Percentiles rank a stretch among this genome's conserved stretches.
Conservation (phyloP, 2,113 vertebrate species). For the Colistium nudipinnis region DNA sequence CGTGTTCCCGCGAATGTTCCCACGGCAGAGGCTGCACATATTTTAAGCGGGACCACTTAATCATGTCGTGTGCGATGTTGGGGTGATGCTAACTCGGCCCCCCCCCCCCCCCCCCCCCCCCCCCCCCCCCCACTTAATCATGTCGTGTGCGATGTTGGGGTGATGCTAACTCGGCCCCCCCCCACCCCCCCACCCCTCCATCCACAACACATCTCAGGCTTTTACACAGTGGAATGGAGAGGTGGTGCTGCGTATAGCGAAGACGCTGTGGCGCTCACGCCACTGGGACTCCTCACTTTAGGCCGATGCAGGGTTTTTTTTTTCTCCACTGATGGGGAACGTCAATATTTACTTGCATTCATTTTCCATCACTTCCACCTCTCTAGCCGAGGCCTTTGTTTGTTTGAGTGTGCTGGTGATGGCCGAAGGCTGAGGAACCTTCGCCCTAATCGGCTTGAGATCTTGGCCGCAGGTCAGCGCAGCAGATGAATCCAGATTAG, state of each 20-base stretch:
- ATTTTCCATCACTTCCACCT: neutral
- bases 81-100: conserved; percentile 7
- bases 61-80: conserved; percentile 35
- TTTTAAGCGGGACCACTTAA: conserved; percentile 46
- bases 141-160: conserved; percentile 32
- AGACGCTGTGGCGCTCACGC: neutral
- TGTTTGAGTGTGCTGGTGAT: conserved; percentile 33
- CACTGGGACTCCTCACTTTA: neutral
- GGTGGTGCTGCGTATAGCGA: conserved; percentile 2
- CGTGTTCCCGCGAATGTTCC: conserved; percentile 39
- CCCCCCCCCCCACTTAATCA: conserved; percentile 45
- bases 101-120: too few species aligned
- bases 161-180: conserved; percentile 5
- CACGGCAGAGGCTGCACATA: conserved; percentile 45
- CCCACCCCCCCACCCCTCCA: too few species aligned
- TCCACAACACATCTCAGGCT: neutral
- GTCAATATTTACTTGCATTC: conserved; percentile 21
- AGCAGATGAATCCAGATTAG: conserved; percentile 85
- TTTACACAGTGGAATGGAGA: conserved; percentile 10
- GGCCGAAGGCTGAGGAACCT: conserved; percentile 59
- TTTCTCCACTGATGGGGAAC: neutral
- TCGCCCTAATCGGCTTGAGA: conserved; percentile 86
- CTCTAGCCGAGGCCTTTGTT: conserved; percentile 11
- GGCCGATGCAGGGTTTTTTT: neutral
- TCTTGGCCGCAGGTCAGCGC: conserved; percentile 79